Percentiles rank a stretch among this genome's conserved stretches.
These are phyloP conservation scores for Lepisosteus osseus DNA, from an alignment of 2,113 vertebrate genomes.

Conservation along the genomic window DNA sequence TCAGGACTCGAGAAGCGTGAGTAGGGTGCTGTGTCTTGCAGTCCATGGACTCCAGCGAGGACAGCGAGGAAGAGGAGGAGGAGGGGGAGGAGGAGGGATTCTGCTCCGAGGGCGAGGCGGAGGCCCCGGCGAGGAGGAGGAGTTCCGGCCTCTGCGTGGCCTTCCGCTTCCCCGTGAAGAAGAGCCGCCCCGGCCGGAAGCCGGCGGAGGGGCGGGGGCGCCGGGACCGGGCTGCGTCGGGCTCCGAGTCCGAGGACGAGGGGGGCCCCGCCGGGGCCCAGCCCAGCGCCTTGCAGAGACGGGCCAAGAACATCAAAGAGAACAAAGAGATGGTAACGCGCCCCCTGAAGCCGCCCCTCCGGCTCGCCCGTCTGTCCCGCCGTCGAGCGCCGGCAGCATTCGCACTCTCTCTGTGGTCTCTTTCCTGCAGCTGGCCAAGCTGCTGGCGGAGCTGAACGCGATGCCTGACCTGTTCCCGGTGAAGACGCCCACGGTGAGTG, in stretches of 20 bases:
- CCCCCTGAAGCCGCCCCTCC: too few relatives aligned
- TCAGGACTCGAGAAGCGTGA: too few relatives aligned
- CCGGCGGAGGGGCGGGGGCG: conserved; percentile 37
- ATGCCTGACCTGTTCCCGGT: conserved; percentile 76
- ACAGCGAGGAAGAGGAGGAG: conserved; percentile 50
- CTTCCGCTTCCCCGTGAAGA: conserved; percentile 83
- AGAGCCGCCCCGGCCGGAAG: conserved; percentile 37
- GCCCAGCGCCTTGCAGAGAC: conserved; percentile 67
- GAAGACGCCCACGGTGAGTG: conserved; percentile 72
- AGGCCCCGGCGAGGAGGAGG: conserved; percentile 53
- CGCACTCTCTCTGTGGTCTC: conserved; percentile 9
- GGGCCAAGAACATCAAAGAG: conserved; percentile 90
- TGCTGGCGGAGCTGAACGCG: conserved; percentile 84
- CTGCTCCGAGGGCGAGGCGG: conserved; percentile 61
- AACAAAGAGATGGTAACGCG: conserved; percentile 90
- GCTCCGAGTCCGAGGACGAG: conserved; percentile 64
- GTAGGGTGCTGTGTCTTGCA: conserved; percentile 32
- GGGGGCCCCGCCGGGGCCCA: conserved; percentile 52
- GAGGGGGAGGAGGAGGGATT: conserved; percentile 39
- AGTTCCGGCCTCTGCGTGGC: conserved; percentile 81
- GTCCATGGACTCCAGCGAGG: conserved; percentile 55
- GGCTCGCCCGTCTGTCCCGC: too few relatives aligned
- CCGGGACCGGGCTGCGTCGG: conserved; percentile 36
- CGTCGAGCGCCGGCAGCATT: too few relatives aligned
- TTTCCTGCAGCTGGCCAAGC: conserved; percentile 79